Conservation (phyloP, 2,113 vertebrate genomes). For the Mesocricetus auratus region DNA sequence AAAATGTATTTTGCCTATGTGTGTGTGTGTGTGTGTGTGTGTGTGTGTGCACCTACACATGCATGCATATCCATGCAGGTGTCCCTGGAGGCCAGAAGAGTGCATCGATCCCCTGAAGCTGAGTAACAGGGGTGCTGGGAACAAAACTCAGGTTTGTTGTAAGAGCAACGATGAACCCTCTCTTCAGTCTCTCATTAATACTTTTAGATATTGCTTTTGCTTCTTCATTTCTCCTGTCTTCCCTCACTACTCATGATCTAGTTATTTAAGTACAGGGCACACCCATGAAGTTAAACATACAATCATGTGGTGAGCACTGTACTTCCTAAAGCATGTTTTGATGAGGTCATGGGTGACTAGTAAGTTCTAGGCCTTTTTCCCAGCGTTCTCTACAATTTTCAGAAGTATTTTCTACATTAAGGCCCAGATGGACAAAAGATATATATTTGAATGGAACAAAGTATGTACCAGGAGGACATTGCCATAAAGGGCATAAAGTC, state of each 20-base stretch:
- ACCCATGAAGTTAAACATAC: background rate
- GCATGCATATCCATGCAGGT: background rate
- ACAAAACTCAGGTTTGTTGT: background rate
- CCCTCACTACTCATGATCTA: background rate
- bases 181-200: background rate
- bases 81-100: background rate
- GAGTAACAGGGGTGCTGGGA: background rate
- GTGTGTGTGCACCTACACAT: too few relatives aligned
- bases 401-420: background rate
- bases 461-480: background rate
- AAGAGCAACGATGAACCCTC: background rate
- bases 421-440: background rate
- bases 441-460: background rate
- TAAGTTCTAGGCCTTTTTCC: background rate
- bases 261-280: background rate
- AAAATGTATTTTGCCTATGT: too few relatives aligned
- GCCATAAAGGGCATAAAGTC: background rate
- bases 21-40: background rate
- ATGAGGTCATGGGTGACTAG: background rate
- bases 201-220: background rate
- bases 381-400: background rate
- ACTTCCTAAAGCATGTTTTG: background rate
- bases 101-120: background rate
- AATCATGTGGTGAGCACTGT: too few relatives aligned
- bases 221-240: background rate